phyloP scores from a whole-genome alignment of 1,140 invertebrate species.

The Drosophila orena region DNA sequence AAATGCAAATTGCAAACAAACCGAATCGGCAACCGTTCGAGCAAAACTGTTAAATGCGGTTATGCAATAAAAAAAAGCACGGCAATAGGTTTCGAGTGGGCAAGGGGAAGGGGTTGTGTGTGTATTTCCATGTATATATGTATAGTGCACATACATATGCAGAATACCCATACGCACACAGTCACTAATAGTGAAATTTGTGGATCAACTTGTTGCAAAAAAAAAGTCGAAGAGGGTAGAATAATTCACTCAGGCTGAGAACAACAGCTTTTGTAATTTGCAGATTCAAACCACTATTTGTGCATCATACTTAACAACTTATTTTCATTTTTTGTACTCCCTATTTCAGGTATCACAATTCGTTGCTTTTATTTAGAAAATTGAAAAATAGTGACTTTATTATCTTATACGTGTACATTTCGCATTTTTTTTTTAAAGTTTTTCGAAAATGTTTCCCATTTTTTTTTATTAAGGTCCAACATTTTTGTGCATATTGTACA shows the following conservation, averaged over 20 bases:
- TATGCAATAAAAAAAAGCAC: constrained; percentile 66
- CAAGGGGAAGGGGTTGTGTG: neutral
- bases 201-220: constrained; percentile 26
- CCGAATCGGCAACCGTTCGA: constrained; percentile 50
- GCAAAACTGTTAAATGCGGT: constrained; percentile 72
- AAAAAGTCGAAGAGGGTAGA: neutral
- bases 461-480: too few species aligned
- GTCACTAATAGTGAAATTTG: constrained; percentile 6
- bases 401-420: too few species aligned
- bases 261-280: too few species aligned
- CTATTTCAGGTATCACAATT: too few species aligned
- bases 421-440: neutral
- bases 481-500: too few species aligned
- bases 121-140: neutral
- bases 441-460: neutral
- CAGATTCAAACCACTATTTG: too few species aligned
- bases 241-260: neutral
- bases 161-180: neutral
- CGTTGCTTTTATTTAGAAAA: neutral
- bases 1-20: constrained; percentile 81
- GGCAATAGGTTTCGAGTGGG: neutral
- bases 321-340: too few species aligned
- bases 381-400: neutral
- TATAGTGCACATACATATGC: neutral
- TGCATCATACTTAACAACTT: too few species aligned